Evolutionary conservation across 2,888 invertebrate genomes (phyloP), one percentile per base, ranked within the genome.

Genomic region (Pharmacophagus antenor): DNA sequence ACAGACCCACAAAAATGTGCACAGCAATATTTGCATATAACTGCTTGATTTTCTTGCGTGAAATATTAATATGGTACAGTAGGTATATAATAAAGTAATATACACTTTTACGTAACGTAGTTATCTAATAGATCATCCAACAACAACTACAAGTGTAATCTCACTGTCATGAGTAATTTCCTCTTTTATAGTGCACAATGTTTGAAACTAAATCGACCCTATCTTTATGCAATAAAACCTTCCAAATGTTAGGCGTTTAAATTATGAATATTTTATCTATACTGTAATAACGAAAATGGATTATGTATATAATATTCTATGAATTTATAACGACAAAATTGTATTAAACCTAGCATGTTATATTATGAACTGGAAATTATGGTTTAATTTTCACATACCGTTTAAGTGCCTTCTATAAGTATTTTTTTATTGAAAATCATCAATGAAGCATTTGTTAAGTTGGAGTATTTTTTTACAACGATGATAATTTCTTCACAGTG

Each of bases 141-240:
- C n/a, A n/a, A n/a, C n/a, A 37, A 37, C 23, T 7, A 15, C 25
- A n/a, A 27, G 15, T 44, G 12, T 53, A 42, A 44, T 42, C 23
- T 23, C 41, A 21, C 8, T 5, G 6, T 7, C n/a, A 6, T 37
- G 15, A n/a, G 37, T 2, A 18, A 44, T n/a, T 37, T 37, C 15
- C 56, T 49, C 23, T 21, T 10, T 20, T 56, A 17, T 49, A 56
- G 41, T 42, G 37, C 42, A 17, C 37, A 20, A 56, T 49, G 49
- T 56, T 42, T 12, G 41, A 18, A 49, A 41, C 37, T 56, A 41
- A 56, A 31, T 56, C 37, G 37, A 44, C 22, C 37, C 21, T 41
- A 54, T 54, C 18, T 54, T 42, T 15, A n/a, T 17, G 23, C 15
- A 22, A 54, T 54, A 37, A 37, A 56, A 31, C n/a, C 37, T 44